phyloP scores from a whole-genome alignment of 2,113 vertebrate species.

The Tragelaphus buxtoni region DNA sequence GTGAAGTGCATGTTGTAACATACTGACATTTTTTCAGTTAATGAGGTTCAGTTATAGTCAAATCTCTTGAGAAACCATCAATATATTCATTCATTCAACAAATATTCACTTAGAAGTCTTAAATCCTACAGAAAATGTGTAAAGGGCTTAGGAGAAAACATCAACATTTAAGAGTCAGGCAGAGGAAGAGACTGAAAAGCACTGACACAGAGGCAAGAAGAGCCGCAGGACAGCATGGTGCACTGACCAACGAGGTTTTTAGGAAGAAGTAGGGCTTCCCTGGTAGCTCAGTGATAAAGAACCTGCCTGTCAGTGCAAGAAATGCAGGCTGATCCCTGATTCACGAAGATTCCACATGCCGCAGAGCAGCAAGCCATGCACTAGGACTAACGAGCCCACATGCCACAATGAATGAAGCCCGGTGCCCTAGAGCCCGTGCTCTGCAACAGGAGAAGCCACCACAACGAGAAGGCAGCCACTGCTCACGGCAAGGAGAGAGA shows the following conservation, averaged over 20 bases:
- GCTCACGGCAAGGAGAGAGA: not conserved
- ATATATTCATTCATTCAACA: not conserved
- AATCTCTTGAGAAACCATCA: not conserved
- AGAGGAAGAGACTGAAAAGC: not conserved
- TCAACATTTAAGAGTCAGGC: not conserved
- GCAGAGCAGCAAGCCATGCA: not conserved
- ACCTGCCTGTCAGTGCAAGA: not conserved
- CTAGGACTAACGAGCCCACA: rapidly evolving
- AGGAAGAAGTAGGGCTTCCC: not conserved
- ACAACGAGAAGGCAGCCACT: not conserved
- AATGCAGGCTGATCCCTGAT: not conserved
- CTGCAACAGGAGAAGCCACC: not conserved
- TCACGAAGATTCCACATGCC: not conserved
- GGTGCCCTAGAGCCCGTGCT: not conserved
- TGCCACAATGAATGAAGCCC: not conserved
- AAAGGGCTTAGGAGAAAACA: not conserved
- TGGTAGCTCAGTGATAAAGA: not conserved
- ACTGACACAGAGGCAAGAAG: not conserved
- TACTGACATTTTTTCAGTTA: not conserved
- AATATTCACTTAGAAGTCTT: not conserved
- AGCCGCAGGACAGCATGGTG: not conserved
- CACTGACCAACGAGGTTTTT: not conserved
- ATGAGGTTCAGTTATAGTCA: not conserved
- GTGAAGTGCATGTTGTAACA: not conserved
- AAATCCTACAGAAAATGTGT: not conserved